These are phyloP conservation scores for Zoanthus gigantus DNA, from an alignment of 92 coral and sea anemone genomes.

Conservation along the genomic window DNA sequence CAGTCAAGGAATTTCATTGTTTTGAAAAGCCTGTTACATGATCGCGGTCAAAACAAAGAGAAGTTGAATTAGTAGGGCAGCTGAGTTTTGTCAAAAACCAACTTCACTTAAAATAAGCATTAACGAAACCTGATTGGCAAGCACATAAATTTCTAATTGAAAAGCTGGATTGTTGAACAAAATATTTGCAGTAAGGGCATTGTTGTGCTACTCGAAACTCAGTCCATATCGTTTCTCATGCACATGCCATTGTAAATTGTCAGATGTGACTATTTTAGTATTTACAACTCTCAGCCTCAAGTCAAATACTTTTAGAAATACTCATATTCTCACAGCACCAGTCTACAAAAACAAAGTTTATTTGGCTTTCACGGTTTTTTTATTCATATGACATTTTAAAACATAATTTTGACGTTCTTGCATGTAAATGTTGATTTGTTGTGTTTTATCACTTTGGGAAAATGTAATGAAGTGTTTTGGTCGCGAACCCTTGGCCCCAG, in stretches of 20 bases:
- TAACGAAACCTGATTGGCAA: constrained; percentile 30
- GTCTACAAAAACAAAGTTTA: constrained; percentile 30
- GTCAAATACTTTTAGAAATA: constrained; percentile 34
- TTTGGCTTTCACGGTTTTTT: constrained; percentile 8
- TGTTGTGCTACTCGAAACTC: constrained; percentile 11
- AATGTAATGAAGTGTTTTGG: constrained; percentile 19
- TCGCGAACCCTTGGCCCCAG: constrained; percentile 10
- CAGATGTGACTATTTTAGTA: neutral
- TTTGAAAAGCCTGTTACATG: constrained; percentile 32
- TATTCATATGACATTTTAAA: neutral
- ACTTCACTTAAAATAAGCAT: constrained; percentile 31
- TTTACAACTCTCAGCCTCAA: constrained; percentile 36
- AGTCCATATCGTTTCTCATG: neutral
- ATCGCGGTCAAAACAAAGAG: constrained; percentile 24
- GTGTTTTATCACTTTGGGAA: neutral
- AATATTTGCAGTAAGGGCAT: neutral
- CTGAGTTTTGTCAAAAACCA: neutral
- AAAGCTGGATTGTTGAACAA: constrained; percentile 17
- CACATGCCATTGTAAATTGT: constrained; percentile 25
- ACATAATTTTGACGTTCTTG: neutral
- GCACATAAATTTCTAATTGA: constrained; percentile 19
- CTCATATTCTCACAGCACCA: constrained; percentile 38
- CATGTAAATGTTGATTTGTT: neutral
- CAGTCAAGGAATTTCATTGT: constrained; percentile 21
- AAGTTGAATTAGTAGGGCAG: neutral